Percentiles rank a stretch among this genome's conserved stretches.
Evolutionary conservation across 1,140 invertebrate genomes (phyloP).

Genomic region (Thaumatotibia leucotreta): DNA sequence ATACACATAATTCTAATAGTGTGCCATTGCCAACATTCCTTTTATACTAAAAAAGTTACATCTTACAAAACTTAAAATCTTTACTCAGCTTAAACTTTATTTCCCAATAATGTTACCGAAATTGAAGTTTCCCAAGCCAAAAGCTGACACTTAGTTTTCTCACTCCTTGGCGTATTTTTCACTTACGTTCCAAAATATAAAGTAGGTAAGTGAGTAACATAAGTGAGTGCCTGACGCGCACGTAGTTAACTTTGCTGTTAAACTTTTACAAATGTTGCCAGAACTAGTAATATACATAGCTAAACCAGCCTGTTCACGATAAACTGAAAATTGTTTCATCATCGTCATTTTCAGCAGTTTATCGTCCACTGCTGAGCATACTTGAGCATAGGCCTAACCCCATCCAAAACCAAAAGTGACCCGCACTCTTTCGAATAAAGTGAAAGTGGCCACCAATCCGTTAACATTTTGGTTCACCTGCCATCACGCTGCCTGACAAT

Average conservation of each 20-base stretch:
- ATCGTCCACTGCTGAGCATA: no score
- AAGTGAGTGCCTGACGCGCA: neutral
- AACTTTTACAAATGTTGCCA: slow-evolving; percentile 1
- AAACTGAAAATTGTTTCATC: no score
- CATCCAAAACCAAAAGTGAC: no score
- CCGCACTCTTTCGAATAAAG: no score
- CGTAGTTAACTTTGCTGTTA: slow-evolving; percentile 5
- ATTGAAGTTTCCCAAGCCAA: neutral
- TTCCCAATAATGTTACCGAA: neutral
- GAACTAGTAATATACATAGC: neutral
- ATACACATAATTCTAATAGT: no score
- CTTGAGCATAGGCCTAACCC: no score
- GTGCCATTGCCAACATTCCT: no score
- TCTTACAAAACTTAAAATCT: neutral
- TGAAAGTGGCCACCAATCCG: no score
- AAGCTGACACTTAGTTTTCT: neutral
- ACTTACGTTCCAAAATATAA: neutral
- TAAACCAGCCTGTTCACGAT: neutral
- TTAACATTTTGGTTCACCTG: no score
- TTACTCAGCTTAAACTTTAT: neutral
- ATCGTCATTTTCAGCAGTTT: no score
- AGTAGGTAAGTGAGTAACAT: neutral
- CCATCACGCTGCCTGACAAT: no score
- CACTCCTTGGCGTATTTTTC: slow-evolving; percentile 3
- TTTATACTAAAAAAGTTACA: no score